Conservation (phyloP, 2,113 vertebrate species). For the Rhynchomys soricoides region DNA sequence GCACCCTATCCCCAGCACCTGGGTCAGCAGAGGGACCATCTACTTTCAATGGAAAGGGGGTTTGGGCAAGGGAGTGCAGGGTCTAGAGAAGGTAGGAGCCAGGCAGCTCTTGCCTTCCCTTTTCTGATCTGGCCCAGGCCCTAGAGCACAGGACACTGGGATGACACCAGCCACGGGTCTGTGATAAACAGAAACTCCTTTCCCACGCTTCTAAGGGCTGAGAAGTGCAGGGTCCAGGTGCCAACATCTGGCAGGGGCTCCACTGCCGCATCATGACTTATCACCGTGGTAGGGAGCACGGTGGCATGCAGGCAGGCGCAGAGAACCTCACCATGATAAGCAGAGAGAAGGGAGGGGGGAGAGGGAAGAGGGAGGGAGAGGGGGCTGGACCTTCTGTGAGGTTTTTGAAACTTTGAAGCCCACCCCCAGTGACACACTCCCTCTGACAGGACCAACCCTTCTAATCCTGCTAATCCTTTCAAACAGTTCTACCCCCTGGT, state of each 20-base stretch:
- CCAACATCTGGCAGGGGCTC: not conserved
- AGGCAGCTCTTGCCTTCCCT: not conserved
- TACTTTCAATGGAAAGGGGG: not conserved
- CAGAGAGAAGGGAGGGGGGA: not conserved
- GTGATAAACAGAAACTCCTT: not conserved
- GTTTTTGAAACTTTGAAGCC: not conserved
- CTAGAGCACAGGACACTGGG: not conserved
- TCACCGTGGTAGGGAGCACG: no score
- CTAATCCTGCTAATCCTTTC: not conserved
- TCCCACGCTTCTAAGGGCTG: not conserved
- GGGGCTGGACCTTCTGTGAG: not conserved
- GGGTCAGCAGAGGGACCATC: not conserved
- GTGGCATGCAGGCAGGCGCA: no score
- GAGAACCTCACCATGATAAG: no score
- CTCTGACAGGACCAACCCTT: not conserved
- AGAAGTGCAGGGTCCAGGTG: not conserved
- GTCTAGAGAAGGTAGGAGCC: not conserved
- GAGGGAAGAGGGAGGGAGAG: accelerated
- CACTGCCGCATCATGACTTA: not conserved
- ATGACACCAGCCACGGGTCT: not conserved
- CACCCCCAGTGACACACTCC: not conserved
- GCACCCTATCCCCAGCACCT: not conserved
- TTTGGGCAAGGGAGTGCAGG: not conserved
- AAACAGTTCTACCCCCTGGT: not conserved
- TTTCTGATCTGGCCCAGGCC: not conserved